These are phyloP conservation scores for Girardinichthys multiradiatus DNA, from an alignment of 2,113 vertebrate species.

Conservation along the genomic window DNA sequence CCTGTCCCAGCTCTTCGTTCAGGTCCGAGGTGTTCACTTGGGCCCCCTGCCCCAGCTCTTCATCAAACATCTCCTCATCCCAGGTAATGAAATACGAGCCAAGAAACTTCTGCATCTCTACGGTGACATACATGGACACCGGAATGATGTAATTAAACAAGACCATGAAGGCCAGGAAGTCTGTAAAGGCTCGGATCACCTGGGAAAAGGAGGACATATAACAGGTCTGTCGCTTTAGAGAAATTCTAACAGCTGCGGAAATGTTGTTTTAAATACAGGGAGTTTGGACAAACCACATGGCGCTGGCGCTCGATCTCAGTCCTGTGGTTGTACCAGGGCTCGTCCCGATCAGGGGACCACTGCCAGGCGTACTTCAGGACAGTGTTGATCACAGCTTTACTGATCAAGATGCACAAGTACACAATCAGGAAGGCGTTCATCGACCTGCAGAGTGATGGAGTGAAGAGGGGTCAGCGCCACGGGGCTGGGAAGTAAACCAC, in stretches of 20 bases:
- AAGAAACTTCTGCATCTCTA: slow-evolving; percentile 99
- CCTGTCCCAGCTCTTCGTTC: slow-evolving; percentile 98
- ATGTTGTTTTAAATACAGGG: neutral
- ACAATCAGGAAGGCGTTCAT: slow-evolving; percentile 97
- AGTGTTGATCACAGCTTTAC: slow-evolving; percentile 95
- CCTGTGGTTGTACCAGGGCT: slow-evolving; percentile 96
- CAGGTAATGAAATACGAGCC: slow-evolving; percentile 97
- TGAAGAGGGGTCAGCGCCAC: neutral
- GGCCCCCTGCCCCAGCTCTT: slow-evolving; percentile 90
- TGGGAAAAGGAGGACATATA: neutral
- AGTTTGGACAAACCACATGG: slow-evolving; percentile 82
- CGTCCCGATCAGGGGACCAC: slow-evolving; percentile 87
- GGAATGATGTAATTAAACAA: slow-evolving; percentile 99
- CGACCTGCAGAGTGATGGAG: slow-evolving; percentile 79
- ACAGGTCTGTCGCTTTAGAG: neutral
- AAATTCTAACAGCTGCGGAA: neutral
- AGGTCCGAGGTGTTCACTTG: slow-evolving; percentile 97
- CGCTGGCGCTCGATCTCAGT: slow-evolving; percentile 90
- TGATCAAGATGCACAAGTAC: slow-evolving; percentile 96
- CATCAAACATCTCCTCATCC: slow-evolving; percentile 98
- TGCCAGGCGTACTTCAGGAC: slow-evolving; percentile 94
- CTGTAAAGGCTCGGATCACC: slow-evolving; percentile 88
- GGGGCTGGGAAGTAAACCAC: neutral
- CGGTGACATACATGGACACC: slow-evolving; percentile 98
- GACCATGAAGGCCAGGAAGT: slow-evolving; percentile 99